Evolutionary conservation across 2,113 vertebrate genomes (phyloP).

Genomic region (Muntiacus muntjak): DNA sequence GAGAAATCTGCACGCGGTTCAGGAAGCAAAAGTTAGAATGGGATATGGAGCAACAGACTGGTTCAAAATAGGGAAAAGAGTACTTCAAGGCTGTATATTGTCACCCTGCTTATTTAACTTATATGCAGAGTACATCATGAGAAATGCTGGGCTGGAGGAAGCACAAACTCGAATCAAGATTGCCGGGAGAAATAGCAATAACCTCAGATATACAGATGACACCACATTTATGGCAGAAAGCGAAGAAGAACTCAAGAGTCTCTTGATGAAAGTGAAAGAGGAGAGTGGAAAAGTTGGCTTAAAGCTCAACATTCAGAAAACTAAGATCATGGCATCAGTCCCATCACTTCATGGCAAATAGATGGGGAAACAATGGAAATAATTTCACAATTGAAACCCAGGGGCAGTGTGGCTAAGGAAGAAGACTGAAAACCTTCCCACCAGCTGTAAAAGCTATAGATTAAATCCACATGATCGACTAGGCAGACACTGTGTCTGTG

Average conservation of each 20-base stretch:
- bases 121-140: not conserved
- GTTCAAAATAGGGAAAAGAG: too few species aligned
- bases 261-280: not conserved
- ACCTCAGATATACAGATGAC: not conserved
- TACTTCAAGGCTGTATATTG: too few species aligned
- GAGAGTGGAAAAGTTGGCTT: not conserved
- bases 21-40: too few species aligned
- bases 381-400: not conserved
- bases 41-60: too few species aligned
- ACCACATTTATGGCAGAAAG: not conserved
- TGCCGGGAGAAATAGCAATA: not conserved
- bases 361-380: not conserved
- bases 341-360: not conserved
- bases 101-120: not conserved
- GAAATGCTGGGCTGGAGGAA: not conserved
- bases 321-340: not conserved
- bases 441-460: not conserved
- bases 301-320: not conserved
- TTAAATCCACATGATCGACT: not conserved
- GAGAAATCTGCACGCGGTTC: too few species aligned
- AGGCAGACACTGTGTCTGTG: not conserved
- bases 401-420: not conserved
- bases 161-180: not conserved
- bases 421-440: not conserved
- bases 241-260: not conserved